phyloP scores from a whole-genome alignment of 2,797 vertebrate genomes.

The Anabas testudineus region DNA sequence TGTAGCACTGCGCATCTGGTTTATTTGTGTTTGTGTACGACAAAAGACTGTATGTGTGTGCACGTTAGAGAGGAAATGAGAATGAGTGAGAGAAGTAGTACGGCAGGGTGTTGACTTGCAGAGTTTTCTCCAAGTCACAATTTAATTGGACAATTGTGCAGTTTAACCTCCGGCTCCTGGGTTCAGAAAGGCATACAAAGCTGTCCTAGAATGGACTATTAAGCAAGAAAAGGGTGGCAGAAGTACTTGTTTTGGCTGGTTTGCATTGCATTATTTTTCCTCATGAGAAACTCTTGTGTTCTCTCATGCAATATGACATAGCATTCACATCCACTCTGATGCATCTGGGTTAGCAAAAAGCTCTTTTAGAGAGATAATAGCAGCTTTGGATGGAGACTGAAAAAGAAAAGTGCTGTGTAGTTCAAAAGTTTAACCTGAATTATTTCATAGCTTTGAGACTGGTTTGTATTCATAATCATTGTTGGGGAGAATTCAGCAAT shows the following conservation, averaged over 20 bases:
- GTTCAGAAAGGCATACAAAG: conserved; percentile 57
- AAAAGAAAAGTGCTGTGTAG: conserved; percentile 11
- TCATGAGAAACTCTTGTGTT: conserved; percentile 31
- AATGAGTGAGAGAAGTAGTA: conserved; percentile 33
- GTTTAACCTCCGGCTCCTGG: conserved; percentile 57
- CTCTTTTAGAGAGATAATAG: conserved; percentile 2
- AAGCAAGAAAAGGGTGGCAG: conserved; percentile 53
- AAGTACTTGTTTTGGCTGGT: conserved; percentile 41
- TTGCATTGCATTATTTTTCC: conserved; percentile 21
- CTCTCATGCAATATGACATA: conserved; percentile 28
- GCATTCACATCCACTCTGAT: conserved; percentile 27
- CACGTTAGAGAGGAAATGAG: conserved; percentile 23
- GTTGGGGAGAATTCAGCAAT: conserved; percentile 9
- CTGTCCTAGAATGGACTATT: conserved; percentile 44
- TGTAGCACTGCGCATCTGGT: conserved; percentile 66
- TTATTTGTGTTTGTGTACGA: conserved; percentile 43
- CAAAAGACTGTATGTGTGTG: conserved; percentile 7
- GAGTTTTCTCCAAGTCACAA: conserved; percentile 62
- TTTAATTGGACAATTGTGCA: conserved; percentile 74
- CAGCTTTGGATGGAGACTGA: conserved; percentile 20
- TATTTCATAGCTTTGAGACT: conserved; percentile 11
- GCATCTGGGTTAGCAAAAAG: conserved; percentile 27
- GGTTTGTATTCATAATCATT: conserved; percentile 27
- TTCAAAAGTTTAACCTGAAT: conserved; percentile 10
- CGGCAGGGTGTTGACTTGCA: conserved; percentile 31